These are phyloP conservation scores for Hetaerina americana DNA, from an alignment of 1,140 invertebrate genomes.

Conservation along the genomic window DNA sequence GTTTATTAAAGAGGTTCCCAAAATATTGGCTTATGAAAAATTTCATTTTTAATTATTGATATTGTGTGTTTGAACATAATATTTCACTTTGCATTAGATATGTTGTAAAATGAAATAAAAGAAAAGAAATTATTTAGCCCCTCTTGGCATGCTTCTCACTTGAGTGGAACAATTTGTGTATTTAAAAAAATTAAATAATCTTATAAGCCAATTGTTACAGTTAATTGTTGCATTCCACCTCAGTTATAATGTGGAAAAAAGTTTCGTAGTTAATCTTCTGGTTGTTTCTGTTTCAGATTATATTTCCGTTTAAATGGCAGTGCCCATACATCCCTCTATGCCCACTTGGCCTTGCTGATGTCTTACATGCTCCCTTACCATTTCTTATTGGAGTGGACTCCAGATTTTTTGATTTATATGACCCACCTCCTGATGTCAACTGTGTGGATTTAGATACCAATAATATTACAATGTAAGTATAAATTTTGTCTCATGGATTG, in stretches of 20 bases:
- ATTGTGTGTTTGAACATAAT: too few species aligned
- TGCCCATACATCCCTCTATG: constrained; percentile 99
- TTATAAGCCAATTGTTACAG: not conserved
- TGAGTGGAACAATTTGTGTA: too few species aligned
- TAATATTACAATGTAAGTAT: constrained; percentile 60
- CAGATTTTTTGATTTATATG: constrained; percentile 94
- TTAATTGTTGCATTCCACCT: constrained; percentile 2
- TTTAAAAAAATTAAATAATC: not conserved
- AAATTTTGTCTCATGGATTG: not conserved
- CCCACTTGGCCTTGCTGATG: constrained; percentile 70
- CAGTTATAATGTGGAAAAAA: not conserved
- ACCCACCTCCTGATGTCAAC: constrained; percentile 89
- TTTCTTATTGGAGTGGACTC: constrained; percentile 95
- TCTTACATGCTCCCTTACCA: constrained; percentile 90
- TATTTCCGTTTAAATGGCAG: constrained; percentile 99
- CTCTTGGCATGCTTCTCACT: too few species aligned
- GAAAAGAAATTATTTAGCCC: too few species aligned
- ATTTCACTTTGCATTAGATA: too few species aligned
- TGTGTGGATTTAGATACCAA: constrained; percentile 98
- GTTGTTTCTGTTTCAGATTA: constrained; percentile 40
- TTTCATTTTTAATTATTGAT: too few species aligned
- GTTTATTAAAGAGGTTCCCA: too few species aligned
- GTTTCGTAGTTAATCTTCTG: constrained; percentile 6
- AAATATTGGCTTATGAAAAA: too few species aligned
- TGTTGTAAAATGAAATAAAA: too few species aligned